phyloP scores from a whole-genome alignment of 2,113 vertebrate species.

The Danio rerio region DNA sequence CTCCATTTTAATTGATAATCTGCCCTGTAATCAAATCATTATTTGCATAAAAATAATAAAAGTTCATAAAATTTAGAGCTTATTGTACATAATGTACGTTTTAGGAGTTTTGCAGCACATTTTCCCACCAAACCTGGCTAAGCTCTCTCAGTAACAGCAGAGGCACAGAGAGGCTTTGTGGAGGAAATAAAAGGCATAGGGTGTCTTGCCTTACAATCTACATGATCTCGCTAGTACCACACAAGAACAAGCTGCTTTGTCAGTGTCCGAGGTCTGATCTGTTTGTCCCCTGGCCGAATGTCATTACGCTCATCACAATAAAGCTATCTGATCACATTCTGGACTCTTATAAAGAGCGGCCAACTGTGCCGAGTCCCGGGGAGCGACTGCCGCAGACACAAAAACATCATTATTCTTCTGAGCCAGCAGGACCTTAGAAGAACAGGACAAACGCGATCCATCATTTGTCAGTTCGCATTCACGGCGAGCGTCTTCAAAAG shows the following conservation, averaged over 20 bases:
- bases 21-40: no score
- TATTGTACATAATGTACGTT: no score
- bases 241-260: slow-evolving; percentile 14
- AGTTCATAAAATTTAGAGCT: no score
- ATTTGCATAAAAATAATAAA: no score
- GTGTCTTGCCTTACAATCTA: slow-evolving; percentile 44
- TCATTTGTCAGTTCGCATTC: slow-evolving; percentile 5
- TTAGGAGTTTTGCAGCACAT: no score
- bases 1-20: no score
- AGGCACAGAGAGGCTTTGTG: slow-evolving; percentile 37
- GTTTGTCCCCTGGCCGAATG: slow-evolving; percentile 4
- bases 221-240: slow-evolving; percentile 36
- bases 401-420: slow-evolving; percentile 16
- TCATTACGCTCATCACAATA: slow-evolving; percentile 38
- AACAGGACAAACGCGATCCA: not conserved
- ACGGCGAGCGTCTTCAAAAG: slow-evolving; percentile 8
- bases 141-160: not conserved
- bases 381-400: not conserved
- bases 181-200: slow-evolving; percentile 1
- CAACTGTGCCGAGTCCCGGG: not conserved
- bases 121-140: no score
- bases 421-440: not conserved
- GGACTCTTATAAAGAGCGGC: slow-evolving; percentile 21
- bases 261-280: not conserved
- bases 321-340: slow-evolving; percentile 24